phyloP scores from a whole-genome alignment of 1,140 invertebrate species.

The Bombus picipes region DNA sequence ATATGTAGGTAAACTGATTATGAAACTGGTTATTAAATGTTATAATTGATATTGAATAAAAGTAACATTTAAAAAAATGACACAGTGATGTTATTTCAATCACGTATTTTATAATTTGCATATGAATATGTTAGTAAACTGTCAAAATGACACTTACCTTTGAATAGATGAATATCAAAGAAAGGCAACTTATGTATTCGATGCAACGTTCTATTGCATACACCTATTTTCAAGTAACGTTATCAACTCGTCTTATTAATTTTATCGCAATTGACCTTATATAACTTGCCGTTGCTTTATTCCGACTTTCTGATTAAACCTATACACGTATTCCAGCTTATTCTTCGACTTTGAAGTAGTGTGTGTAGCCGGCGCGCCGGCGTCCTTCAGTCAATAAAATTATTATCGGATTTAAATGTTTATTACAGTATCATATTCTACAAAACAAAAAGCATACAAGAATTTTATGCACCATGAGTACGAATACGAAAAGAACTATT shows the following conservation, averaged over 20 bases:
- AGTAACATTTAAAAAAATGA: background rate
- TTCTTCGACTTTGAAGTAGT: background rate
- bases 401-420: slow-evolving; percentile 43
- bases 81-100: background rate
- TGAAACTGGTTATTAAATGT: background rate
- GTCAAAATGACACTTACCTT: slow-evolving; percentile 25
- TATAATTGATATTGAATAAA: background rate
- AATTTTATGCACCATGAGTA: slow-evolving; percentile 72
- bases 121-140: background rate
- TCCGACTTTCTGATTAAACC: slow-evolving; percentile 8
- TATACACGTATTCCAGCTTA: background rate
- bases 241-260: slow-evolving; percentile 43
- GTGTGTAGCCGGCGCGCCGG: slow-evolving; percentile 33
- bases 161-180: background rate
- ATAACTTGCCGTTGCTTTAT: slow-evolving; percentile 40
- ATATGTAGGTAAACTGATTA: background rate
- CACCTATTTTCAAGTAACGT: background rate
- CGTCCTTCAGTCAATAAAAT: slow-evolving; percentile 49
- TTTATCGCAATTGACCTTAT: slow-evolving; percentile 42
- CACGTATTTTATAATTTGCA: slow-evolving; percentile 1
- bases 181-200: background rate
- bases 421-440: slow-evolving; percentile 13
- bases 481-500: slow-evolving; percentile 89
- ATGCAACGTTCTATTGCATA: background rate
- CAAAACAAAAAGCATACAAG: slow-evolving; percentile 1